Evolutionary conservation across 2,113 vertebrate species (phyloP).

Genomic region (Fulica atra): DNA sequence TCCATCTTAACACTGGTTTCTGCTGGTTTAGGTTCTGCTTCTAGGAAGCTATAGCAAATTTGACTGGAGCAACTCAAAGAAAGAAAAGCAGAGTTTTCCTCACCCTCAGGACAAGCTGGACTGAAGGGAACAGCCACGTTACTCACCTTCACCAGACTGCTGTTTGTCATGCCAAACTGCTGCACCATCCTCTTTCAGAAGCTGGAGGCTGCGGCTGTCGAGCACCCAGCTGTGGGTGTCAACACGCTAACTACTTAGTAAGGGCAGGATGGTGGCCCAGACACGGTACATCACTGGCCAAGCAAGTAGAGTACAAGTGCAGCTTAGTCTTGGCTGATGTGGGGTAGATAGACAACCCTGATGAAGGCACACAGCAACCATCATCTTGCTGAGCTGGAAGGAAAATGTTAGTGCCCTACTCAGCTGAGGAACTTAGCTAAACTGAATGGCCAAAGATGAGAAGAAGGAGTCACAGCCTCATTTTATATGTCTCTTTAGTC

Average conservation of each 20-base stretch:
- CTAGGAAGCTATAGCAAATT: neutral
- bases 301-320: neutral
- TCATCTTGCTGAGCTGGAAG: neutral
- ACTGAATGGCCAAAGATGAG: neutral
- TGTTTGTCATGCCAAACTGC: neutral
- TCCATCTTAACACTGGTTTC: neutral
- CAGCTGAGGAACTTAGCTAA: neutral
- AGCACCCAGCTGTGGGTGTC: neutral
- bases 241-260: neutral
- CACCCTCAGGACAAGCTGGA: neutral
- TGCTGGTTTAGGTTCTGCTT: neutral
- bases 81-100: neutral
- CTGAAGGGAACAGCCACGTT: neutral
- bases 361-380: neutral
- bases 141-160: neutral
- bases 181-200: neutral
- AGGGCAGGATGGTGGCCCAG: neutral
- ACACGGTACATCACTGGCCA: accelerated
- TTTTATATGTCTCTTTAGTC: neutral
- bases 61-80: neutral
- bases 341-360: neutral
- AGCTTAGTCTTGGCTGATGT: neutral
- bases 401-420: neutral
- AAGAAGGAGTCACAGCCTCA: neutral
- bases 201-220: accelerated